Evolutionary conservation across 2,113 vertebrate species (phyloP), one percentile per base, ranked within the genome.

Genomic region (Monopterus albus): DNA sequence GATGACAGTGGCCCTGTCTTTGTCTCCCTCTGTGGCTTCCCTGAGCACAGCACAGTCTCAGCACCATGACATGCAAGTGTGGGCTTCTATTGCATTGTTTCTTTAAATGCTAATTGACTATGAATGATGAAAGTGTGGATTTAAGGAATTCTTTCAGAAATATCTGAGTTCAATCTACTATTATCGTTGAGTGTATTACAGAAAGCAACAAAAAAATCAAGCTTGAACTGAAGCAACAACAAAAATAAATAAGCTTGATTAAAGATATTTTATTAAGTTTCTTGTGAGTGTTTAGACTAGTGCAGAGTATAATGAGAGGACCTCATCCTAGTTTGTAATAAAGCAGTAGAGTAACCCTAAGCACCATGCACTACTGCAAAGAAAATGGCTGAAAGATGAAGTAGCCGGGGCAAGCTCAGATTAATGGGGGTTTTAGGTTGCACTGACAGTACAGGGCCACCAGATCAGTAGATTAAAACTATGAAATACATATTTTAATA

Each of bases 371-470:
- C 45, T 17, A 33, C 57, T 86, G 81, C 75, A 84, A 87, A 84
- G 77, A 86, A 86, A 87, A 87, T 86, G 71, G 62, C 82, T 88
- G 88, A 93, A 87, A 88, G 88, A 89, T 92, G 87, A 89, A 83
- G 72, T 75, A 86, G 83, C 68, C 46, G 26, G 63, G 70, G 73
- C 71, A 63, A 50, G 26, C 79, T 85, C 72, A 83, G 86, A 87
- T 84, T 82, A 88, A 86, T 88, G n/a, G 81, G 87, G 83, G 60
- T 72, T 75, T 79, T 82, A 72, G 78, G 75, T 73, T n/a, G 42
- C 8, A 31, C n/a, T n/a, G n/a, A n/a, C n/a, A n/a, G n/a, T n/a
- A n/a, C n/a, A n/a, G n/a, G n/a, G n/a, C n/a, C n/a, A n/a, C n/a
- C n/a, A n/a, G n/a, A n/a, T n/a, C n/a, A n/a, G n/a, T n/a, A n/a